A percentile compares a stretch with the other conserved stretches of the same genome.
Evolutionary conservation across 2,113 vertebrate genomes (phyloP).

Genomic region (Brachypteracias leptosomus): DNA sequence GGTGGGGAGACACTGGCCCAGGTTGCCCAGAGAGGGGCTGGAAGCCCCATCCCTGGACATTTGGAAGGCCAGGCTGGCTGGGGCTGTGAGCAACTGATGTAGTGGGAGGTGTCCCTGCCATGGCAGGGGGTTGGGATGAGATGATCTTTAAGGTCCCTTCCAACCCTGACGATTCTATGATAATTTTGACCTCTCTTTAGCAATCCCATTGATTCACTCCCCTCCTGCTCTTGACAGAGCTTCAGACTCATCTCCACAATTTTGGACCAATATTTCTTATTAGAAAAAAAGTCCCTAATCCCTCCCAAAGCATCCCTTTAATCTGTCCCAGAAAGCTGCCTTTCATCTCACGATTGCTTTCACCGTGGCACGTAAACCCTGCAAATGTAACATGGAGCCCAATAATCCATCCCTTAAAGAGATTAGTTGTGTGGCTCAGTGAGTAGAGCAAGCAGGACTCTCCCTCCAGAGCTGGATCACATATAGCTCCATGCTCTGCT

Average conservation of each 20-base stretch:
- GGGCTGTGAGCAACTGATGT: no score
- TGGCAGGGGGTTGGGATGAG: no score
- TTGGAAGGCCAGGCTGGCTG: no score
- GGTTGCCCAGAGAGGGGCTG: no score
- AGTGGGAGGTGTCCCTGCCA: no score
- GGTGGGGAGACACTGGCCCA: no score
- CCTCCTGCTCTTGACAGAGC: neutral
- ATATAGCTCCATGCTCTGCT: neutral
- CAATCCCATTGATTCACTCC: neutral
- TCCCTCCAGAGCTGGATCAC: neutral
- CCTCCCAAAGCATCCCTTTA: neutral
- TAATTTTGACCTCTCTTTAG: neutral
- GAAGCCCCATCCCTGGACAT: no score
- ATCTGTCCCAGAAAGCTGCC: constrained; percentile 7
- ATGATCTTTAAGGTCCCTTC: no score
- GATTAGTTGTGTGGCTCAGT: neutral
- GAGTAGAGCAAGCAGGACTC: neutral
- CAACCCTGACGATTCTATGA: no score
- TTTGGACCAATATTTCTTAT: neutral
- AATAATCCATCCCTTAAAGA: constrained; percentile 45
- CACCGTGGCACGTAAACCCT: neutral
- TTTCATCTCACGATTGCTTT: constrained; percentile 24
- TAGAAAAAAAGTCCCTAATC: neutral
- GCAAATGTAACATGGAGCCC: neutral
- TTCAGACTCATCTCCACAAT: neutral